Base-by-base conservation (phyloP, 2,113 vertebrate species). In the Parus major region DNA sequence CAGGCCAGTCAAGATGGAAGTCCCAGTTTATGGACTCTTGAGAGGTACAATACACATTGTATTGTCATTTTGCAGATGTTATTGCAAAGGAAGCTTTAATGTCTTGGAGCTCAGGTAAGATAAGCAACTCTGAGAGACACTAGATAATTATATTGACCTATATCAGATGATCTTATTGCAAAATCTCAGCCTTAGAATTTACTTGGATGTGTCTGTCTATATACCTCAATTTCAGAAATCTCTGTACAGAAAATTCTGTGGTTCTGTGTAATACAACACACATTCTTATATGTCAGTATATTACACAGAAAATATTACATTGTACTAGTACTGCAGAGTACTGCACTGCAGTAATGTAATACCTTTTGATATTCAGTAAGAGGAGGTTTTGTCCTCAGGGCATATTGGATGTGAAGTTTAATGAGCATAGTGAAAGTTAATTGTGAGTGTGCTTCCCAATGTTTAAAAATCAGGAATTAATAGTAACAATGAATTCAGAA, bases 101-200 rank as follows among this genome's bases (percentile, higher is more conserved):
- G 29, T 71, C 41, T 68, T 82, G 85, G 75, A 82, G 42, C 78
- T 95, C 70, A 78, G 55, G 44, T 78, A 90, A 82, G 36, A 36
- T 46, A 39, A 55, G n/a, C 47, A 42, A 66, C n/a, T 72, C 39
- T 50, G 44, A 46, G 79, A 28, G 9, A 42, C 39, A 31, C 16
- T 64, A 41, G 52, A 9, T 53, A 52, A 68, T 69, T 35, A 33
- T 35, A 16, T 53, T 78, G 42, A 82, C 44, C 75, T 82, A 66
- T 18, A 55, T 64, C 44, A 66, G 27, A 90, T 44, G 28, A 68
- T 75, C 31, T 60, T 78, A 39, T 1, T 90, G 17, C 50, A 93
- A 82, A 87, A 79, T 82, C 39, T 64, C 78, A 91, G 91, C 90
- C 93, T 95, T 95, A 90, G 86, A 66, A 92, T 86, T 88, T 71